phyloP scores from a whole-genome alignment of 2,797 vertebrate genomes.

The Gobionotothen gibberifrons region DNA sequence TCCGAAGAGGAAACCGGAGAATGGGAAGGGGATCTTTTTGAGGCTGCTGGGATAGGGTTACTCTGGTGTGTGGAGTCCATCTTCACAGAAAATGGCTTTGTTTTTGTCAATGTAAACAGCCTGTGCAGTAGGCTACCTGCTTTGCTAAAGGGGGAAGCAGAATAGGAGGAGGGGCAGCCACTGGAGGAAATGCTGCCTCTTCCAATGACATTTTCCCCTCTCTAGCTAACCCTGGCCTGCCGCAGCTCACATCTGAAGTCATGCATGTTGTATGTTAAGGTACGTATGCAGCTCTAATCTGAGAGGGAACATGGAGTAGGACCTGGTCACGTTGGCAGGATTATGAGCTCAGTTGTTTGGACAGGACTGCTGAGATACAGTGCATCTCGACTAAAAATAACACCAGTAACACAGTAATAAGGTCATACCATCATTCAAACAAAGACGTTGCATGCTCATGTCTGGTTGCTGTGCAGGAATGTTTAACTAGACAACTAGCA shows the following conservation, averaged over 20 bases:
- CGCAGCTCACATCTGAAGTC: constrained; percentile 62
- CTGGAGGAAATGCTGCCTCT: constrained; percentile 72
- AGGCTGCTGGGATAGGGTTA: constrained; percentile 54
- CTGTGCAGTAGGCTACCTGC: constrained; percentile 74
- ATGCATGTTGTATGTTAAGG: constrained; percentile 71
- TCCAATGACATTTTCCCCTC: constrained; percentile 66
- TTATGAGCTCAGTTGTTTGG: constrained; percentile 66
- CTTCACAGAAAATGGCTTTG: constrained; percentile 65
- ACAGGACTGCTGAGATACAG: constrained; percentile 47
- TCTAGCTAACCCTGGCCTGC: constrained; percentile 59
- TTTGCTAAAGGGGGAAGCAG: constrained; percentile 73
- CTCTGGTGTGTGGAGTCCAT: constrained; percentile 50
- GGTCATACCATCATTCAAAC: constrained; percentile 25
- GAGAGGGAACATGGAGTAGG: constrained; percentile 58
- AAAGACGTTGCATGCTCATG: constrained; percentile 35
- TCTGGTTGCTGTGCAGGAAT: constrained; percentile 59
- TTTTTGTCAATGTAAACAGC: constrained; percentile 76
- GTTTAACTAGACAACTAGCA: constrained; percentile 57
- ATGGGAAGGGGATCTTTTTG: constrained; percentile 52
- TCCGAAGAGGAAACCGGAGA: constrained; percentile 59
- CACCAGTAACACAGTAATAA: constrained; percentile 38
- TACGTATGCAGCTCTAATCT: constrained; percentile 72
- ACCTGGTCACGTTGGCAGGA: constrained; percentile 70
- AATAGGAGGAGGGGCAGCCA: constrained; percentile 59
- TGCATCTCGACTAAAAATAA: constrained; percentile 59